These are phyloP conservation scores for Speoplatyrhinus poulsoni DNA, from an alignment of 2,113 vertebrate genomes.

Conservation along the genomic window DNA sequence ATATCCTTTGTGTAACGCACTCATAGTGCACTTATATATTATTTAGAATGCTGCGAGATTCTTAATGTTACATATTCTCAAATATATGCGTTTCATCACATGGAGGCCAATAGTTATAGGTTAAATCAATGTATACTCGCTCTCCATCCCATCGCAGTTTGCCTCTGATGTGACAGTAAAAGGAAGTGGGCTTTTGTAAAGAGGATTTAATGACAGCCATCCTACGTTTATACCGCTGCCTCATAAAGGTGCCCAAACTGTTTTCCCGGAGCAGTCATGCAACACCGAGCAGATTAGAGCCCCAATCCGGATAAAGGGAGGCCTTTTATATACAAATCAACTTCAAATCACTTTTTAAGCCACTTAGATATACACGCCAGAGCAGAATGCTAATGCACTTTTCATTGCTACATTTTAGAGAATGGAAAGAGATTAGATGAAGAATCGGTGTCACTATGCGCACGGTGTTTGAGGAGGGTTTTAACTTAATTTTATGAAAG, in stretches of 20 bases:
- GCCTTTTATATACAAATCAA: slow-evolving; percentile 89
- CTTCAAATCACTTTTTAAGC: slow-evolving; percentile 89
- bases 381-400: slow-evolving; percentile 85
- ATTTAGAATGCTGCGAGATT: neutral
- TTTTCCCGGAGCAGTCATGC: slow-evolving; percentile 85
- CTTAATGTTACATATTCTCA: slow-evolving; percentile 6
- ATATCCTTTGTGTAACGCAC: too few species aligned
- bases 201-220: slow-evolving; percentile 77
- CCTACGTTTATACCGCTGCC: slow-evolving; percentile 68
- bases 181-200: slow-evolving; percentile 83
- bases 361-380: slow-evolving; percentile 84
- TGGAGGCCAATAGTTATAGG: slow-evolving; percentile 20
- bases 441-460: slow-evolving; percentile 76
- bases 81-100: slow-evolving; percentile 29
- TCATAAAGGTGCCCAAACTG: slow-evolving; percentile 80
- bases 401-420: slow-evolving; percentile 79
- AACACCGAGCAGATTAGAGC: slow-evolving; percentile 84
- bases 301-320: slow-evolving; percentile 84
- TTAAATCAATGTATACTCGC: slow-evolving; percentile 25
- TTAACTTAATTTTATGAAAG: slow-evolving; percentile 81
- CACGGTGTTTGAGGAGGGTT: slow-evolving; percentile 68
- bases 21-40: neutral
- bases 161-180: slow-evolving; percentile 65
- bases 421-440: slow-evolving; percentile 81
- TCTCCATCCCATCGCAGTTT: slow-evolving; percentile 25